Evolutionary conservation across 1,140 invertebrate species (phyloP).

Genomic region (Bombus affinis): DNA sequence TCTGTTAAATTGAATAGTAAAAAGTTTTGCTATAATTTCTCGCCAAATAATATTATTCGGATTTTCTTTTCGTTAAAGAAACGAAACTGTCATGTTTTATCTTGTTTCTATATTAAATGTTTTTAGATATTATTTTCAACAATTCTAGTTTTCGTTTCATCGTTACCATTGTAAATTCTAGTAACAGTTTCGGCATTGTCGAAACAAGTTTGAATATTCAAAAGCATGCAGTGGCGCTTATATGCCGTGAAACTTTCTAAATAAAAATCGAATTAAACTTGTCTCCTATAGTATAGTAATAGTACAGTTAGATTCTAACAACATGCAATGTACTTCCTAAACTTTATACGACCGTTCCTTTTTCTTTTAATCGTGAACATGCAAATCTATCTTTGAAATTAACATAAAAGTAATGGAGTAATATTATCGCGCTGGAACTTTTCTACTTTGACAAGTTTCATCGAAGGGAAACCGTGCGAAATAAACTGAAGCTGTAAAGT

Average conservation of each 20-base stretch:
- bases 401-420: neutral
- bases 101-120: neutral
- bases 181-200: slow-evolving; percentile 43
- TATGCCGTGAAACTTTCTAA: slow-evolving; percentile 28
- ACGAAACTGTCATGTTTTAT: neutral
- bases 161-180: slow-evolving; percentile 32
- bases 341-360: too few species aligned
- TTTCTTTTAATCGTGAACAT: neutral
- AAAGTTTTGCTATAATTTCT: too few species aligned
- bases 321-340: too few species aligned
- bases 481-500: neutral
- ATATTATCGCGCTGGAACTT: neutral
- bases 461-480: neutral
- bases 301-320: neutral
- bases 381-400: neutral
- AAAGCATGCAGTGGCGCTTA: slow-evolving; percentile 18
- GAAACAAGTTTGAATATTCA: slow-evolving; percentile 65
- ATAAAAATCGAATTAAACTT: slow-evolving; percentile 58
- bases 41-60: neutral
- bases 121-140: neutral
- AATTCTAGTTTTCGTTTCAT: slow-evolving; percentile 24
- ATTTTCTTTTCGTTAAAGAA: neutral
- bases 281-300: neutral
- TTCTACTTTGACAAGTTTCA: neutral
- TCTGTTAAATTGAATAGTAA: too few species aligned